These are phyloP conservation scores for Stomatorhinus walkeri DNA, from an alignment of 2,797 vertebrate species.

Conservation along the genomic window DNA sequence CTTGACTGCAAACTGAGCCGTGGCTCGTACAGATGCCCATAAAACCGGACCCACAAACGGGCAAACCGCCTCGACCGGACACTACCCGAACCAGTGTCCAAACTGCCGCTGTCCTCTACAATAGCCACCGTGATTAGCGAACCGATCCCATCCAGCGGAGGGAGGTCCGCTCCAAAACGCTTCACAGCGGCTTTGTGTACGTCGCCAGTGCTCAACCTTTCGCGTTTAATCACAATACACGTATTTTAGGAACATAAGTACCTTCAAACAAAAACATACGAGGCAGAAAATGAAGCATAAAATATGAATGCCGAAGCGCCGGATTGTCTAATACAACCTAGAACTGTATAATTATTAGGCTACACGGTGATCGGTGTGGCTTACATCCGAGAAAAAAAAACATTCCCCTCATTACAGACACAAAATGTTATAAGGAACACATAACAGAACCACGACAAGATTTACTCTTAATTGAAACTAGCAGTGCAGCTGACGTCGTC, in stretches of 20 bases:
- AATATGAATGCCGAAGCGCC: not conserved
- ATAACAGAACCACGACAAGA: not conserved
- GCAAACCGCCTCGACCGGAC: not conserved
- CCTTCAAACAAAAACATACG: not conserved
- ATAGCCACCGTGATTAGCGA: conserved; percentile 32
- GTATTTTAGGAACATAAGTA: not conserved
- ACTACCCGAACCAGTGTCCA: conserved; percentile 41
- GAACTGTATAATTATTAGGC: not conserved
- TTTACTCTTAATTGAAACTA: conserved; percentile 7
- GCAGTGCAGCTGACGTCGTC: conserved; percentile 11
- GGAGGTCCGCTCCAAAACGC: not conserved
- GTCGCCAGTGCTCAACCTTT: not conserved
- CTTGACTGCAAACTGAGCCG: conserved; percentile 48
- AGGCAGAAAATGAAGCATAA: not conserved
- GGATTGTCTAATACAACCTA: not conserved
- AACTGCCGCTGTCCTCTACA: conserved; percentile 58
- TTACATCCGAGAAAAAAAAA: not conserved
- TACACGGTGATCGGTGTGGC: not conserved
- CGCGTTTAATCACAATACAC: not conserved
- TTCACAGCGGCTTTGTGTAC: conserved; percentile 14
- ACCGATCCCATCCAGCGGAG: conserved; percentile 28
- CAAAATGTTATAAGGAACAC: not conserved
- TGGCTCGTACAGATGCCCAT: not conserved
- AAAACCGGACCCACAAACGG: not conserved
- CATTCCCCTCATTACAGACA: not conserved